Evolutionary conservation across 2,113 vertebrate species (phyloP).

Genomic region (Chionomys nivalis): DNA sequence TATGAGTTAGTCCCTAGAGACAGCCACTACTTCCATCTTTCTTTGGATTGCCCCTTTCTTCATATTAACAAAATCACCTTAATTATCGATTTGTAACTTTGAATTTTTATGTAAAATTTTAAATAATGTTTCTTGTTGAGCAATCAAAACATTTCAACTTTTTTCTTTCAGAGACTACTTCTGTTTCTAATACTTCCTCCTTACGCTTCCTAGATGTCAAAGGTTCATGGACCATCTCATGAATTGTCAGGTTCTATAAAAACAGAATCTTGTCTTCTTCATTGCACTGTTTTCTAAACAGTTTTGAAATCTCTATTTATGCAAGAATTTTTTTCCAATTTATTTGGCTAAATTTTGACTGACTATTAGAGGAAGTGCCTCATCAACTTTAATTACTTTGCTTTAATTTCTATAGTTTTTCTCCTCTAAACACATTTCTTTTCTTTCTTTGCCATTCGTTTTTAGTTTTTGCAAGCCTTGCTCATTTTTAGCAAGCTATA

Average conservation of each 20-base stretch:
- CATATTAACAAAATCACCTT: not conserved
- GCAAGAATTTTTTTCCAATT: not conserved
- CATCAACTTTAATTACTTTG: not conserved
- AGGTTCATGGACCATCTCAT: accelerated
- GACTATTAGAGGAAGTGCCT: not conserved
- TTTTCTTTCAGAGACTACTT: not conserved
- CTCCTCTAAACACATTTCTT: not conserved
- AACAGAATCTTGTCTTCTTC: not conserved
- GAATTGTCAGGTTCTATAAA: not conserved
- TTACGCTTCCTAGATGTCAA: accelerated
- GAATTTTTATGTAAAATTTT: not conserved
- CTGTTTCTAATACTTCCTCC: not conserved
- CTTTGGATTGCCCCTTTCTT: not conserved
- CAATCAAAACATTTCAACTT: not conserved
- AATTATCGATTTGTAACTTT: not conserved
- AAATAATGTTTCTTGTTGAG: not conserved
- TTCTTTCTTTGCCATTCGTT: not conserved
- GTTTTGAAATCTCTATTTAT: not conserved
- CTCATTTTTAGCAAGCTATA: not conserved
- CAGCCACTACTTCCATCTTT: not conserved
- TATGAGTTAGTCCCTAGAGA: not conserved
- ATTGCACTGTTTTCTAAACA: not conserved
- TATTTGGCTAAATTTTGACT: not conserved
- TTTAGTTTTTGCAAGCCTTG: not conserved
- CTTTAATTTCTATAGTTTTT: not conserved